Base-by-base conservation (phyloP, 2,888 invertebrate species). In the Agrotis clavis region DNA sequence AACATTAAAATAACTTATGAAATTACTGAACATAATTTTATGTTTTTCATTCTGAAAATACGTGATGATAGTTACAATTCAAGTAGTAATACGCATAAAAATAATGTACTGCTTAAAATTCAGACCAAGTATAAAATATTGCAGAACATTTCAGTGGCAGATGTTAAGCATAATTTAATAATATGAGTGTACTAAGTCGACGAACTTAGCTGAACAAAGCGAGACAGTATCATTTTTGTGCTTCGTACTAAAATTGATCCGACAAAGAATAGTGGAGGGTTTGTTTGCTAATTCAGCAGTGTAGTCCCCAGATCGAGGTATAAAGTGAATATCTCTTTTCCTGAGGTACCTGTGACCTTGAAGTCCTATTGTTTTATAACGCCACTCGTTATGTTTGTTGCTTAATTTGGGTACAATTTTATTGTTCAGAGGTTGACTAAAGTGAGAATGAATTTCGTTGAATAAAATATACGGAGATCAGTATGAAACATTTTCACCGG, bases 261-360 rank as follows among this genome's bases (percentile, higher is more conserved):
- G 63, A 71, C 78, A 70, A 84, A 87, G 85, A 79, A 83, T 77
- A 84, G 74, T 81, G 68, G 69, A 64, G 61, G 67, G 75, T 82
- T 87, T 83, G 75, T 82, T 87, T 83, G 86, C 80, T 85, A 86
- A 89, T 88, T 88, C 86, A 87, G 79, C 83, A 86, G 81, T 84
- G 83, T 68, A 47, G 71, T 73, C 72, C 79, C 74, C 67, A 82
- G 80, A 81, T 77, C 73, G 71, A 78, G 78, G 78, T 66, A 77
- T 79, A 71, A 79, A 79, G 68, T 30, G 77, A 61, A 62, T 63
- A 61, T 50, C 71, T 79, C 18, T 14, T 45, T 61, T 56, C 76
- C 65, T 47, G 35, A 71, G 61, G 19, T 51, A 65, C 75, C 69
- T 53, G 63, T 69, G 66, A 69, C 71, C 81, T 83, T 79, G 60